Conservation (phyloP, 2,113 vertebrate genomes). For the Amazona guildingii region DNA sequence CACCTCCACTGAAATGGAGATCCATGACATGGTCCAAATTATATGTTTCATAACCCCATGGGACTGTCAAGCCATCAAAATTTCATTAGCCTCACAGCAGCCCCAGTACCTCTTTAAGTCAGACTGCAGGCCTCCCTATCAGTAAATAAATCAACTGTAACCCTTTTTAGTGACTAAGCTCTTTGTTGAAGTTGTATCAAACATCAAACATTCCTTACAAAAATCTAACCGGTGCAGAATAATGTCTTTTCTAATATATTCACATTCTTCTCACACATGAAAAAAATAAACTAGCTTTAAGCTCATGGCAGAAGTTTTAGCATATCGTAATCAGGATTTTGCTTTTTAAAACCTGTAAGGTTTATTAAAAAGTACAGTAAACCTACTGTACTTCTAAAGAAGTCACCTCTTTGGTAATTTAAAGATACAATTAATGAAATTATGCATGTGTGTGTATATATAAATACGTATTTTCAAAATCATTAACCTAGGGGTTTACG, state of each 20-base stretch:
- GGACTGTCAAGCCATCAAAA: slow-evolving; percentile 55
- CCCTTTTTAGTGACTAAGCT: slow-evolving; percentile 59
- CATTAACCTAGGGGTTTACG: background rate
- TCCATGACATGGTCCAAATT: background rate
- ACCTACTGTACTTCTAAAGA: background rate
- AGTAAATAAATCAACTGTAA: slow-evolving; percentile 71
- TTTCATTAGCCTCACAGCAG: slow-evolving; percentile 70
- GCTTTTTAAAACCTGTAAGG: background rate
- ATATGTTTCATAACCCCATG: background rate
- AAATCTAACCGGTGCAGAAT: slow-evolving; percentile 43
- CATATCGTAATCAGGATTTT: background rate
- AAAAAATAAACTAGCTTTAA: background rate
- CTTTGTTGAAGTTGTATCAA: slow-evolving; percentile 56
- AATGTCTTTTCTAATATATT: background rate
- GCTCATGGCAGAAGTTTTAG: background rate
- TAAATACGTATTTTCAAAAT: background rate
- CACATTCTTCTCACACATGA: background rate
- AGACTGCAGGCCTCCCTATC: slow-evolving; percentile 61
- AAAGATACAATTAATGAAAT: background rate
- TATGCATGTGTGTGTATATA: background rate
- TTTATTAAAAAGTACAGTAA: background rate
- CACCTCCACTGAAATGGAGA: background rate
- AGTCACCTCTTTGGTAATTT: background rate
- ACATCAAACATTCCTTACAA: background rate
- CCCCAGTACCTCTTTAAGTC: slow-evolving; percentile 39